Conservation (phyloP, 2,113 vertebrate species). For the Oryctolagus cuniculus region mOryCun1.1 NC_091445.1:58873501-58874000, state of each 20-base stretch:
- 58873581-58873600: conserved; percentile 90
- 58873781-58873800: conserved; percentile 93
- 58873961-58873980: background rate
- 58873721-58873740: conserved; percentile 96
- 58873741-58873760: conserved; percentile 95
- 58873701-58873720: conserved; percentile 93
- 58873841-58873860: background rate
- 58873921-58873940: background rate
- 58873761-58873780: conserved; percentile 98
- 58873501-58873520: conserved; percentile 85
- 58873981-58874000: background rate
- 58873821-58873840: background rate
- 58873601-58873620: conserved; percentile 90
- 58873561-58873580: conserved; percentile 90
- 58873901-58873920: background rate
- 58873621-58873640: conserved; percentile 87
- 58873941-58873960: background rate
- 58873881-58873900: background rate
- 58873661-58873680: conserved; percentile 82
- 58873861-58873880: background rate
- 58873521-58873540: conserved; percentile 94
- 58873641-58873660: conserved; percentile 90
- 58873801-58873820: conserved; percentile 93
- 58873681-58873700: conserved; percentile 86
- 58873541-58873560: conserved; percentile 92